Conservation (phyloP, 2,888 invertebrate genomes). For the Sminthurinus aureus region DNA sequence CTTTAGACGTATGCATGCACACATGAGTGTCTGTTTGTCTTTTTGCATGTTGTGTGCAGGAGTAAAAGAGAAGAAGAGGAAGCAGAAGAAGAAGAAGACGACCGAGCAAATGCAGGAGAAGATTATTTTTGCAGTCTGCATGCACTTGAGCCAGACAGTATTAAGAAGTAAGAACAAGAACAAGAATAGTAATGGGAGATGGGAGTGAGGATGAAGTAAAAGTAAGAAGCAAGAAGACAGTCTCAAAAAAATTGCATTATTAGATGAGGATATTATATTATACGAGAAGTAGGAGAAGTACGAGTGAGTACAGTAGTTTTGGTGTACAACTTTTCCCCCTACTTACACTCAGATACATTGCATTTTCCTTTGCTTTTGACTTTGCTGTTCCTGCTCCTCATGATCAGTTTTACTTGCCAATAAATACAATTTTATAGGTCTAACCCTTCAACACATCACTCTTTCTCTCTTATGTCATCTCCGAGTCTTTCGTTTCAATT, state of each 20-base stretch:
- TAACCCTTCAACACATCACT: conserved; percentile 31
- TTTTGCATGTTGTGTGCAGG: background rate
- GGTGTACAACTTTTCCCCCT: background rate
- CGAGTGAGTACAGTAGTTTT: background rate
- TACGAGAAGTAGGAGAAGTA: too few species aligned
- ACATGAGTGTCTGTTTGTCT: background rate
- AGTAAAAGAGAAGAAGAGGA: too few species aligned
- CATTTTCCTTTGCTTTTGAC: too few species aligned
- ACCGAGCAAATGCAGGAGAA: too few species aligned
- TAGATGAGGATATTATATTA: conserved; percentile 25
- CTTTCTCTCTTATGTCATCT: conserved; percentile 10
- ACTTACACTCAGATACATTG: background rate
- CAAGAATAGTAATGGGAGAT: too few species aligned
- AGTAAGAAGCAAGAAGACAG: background rate
- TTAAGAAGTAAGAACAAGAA: too few species aligned
- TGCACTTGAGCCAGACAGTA: conserved; percentile 22
- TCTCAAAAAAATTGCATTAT: conserved; percentile 29
- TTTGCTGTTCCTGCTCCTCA: conserved; percentile 5
- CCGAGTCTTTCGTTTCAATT: background rate
- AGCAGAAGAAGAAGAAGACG: too few species aligned
- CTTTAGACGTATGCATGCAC: conserved; percentile 21
- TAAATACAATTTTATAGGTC: conserved; percentile 36
- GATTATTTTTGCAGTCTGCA: background rate
- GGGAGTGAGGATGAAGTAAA: too few species aligned
- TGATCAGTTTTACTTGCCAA: conserved; percentile 28